Percentiles rank a stretch among this genome's conserved stretches.
These are phyloP conservation scores for Ophion ellenae DNA, from an alignment of 2,888 invertebrate species.

Conservation along the genomic window DNA sequence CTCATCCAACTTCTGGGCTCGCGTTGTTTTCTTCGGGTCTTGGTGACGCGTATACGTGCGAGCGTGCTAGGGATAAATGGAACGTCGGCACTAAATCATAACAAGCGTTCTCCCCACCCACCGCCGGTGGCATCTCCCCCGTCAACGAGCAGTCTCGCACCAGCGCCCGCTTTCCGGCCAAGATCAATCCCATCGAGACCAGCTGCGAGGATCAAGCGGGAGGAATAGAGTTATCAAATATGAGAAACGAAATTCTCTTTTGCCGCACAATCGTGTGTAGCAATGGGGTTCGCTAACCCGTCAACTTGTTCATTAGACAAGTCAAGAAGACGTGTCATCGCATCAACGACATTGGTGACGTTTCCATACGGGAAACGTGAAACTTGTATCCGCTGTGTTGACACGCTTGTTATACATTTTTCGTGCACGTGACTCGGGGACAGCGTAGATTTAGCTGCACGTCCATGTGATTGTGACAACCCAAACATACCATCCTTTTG, in stretches of 20 bases:
- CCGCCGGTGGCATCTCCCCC: conserved; percentile 46
- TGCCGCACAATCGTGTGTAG: not conserved
- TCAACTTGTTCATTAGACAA: not conserved
- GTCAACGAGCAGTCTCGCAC: conserved; percentile 16
- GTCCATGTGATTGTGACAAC: no score
- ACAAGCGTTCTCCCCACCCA: conserved; percentile 64
- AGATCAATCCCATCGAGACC: conserved; percentile 1
- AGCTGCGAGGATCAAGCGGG: conserved; percentile 13
- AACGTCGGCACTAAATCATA: conserved; percentile 73
- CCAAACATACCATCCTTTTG: no score
- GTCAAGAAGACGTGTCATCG: not conserved
- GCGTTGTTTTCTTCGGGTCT: conserved; percentile 45
- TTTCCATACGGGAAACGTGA: not conserved
- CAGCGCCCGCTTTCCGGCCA: conserved; percentile 63
- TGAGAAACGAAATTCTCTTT: not conserved
- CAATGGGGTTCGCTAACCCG: not conserved
- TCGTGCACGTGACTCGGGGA: no score
- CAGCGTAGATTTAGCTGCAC: no score
- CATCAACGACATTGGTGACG: not conserved
- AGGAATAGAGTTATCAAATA: not conserved
- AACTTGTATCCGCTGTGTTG: not conserved
- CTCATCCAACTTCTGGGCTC: conserved; percentile 46
- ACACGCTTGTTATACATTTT: no score
- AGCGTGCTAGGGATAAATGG: conserved; percentile 47
- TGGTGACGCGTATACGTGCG: conserved; percentile 31